Conservation (phyloP, 1,140 invertebrate genomes). For the Drosophila arizonae region DNA sequence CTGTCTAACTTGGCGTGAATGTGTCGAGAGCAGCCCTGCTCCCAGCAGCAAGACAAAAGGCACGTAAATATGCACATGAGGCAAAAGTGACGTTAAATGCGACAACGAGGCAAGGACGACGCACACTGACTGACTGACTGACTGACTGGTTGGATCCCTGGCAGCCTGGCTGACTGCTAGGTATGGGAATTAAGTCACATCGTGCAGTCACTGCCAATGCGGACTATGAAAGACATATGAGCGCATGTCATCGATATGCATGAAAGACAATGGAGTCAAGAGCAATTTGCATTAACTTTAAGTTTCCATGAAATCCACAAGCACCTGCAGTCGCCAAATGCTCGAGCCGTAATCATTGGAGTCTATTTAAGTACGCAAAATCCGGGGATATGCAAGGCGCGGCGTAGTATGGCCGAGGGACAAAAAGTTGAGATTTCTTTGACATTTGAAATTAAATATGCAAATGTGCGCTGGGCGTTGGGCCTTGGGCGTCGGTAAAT, state of each 20-base stretch:
- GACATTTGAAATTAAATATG: slow-evolving; percentile 52
- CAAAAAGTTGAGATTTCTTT: slow-evolving; percentile 29
- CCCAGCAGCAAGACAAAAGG: neutral
- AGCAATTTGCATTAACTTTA: slow-evolving; percentile 18
- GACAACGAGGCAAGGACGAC: slow-evolving; percentile 1
- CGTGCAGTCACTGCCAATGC: too few relatives aligned
- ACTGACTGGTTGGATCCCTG: neutral
- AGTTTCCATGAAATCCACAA: slow-evolving; percentile 14
- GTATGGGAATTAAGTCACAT: neutral
- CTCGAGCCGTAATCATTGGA: slow-evolving; percentile 4
- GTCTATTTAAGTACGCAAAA: slow-evolving; percentile 12
- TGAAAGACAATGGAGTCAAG: neutral
- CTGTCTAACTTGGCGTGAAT: too few relatives aligned
- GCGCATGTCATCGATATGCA: neutral
- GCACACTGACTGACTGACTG: neutral
- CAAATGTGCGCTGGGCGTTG: slow-evolving; percentile 28
- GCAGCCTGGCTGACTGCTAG: slow-evolving; percentile 3
- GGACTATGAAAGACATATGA: too few relatives aligned
- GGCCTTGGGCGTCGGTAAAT: slow-evolving; percentile 13
- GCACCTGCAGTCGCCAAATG: slow-evolving; percentile 1
- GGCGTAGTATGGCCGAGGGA: slow-evolving; percentile 12
- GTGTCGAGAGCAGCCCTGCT: too few relatives aligned
- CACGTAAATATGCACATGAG: slow-evolving; percentile 23
- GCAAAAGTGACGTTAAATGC: slow-evolving; percentile 26
- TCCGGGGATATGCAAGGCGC: neutral